phyloP scores from a whole-genome alignment of 2,113 vertebrate genomes.

The Ptyas mucosa region DNA sequence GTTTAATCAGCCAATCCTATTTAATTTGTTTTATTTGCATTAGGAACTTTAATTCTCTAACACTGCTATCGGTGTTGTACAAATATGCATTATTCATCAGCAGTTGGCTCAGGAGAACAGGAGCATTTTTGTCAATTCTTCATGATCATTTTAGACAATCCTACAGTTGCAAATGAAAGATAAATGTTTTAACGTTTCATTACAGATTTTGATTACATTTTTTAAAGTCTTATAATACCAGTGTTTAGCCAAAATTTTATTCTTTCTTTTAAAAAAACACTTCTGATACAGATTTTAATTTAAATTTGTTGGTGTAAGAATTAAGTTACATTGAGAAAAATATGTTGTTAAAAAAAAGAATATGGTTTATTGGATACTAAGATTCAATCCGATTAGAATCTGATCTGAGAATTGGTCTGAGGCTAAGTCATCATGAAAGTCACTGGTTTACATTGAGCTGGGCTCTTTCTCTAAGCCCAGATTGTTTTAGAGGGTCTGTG shows the following conservation, averaged over 20 bases:
- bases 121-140: neutral
- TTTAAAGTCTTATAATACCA: neutral
- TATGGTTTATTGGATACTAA: neutral
- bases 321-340: neutral
- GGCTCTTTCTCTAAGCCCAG: neutral
- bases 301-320: neutral
- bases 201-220: neutral
- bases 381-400: neutral
- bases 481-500: neutral
- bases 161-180: neutral
- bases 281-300: neutral
- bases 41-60: neutral
- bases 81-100: neutral
- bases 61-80: slow-evolving; percentile 6
- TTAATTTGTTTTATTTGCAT: slow-evolving; percentile 23
- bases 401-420: neutral
- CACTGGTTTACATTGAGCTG: neutral
- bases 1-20: slow-evolving; percentile 7
- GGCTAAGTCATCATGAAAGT: neutral
- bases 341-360: neutral
- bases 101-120: slow-evolving; percentile 11
- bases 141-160: neutral
- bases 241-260: neutral
- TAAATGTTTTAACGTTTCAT: neutral
- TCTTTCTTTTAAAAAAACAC: neutral